Evolutionary conservation across 2,113 vertebrate genomes (phyloP).

Genomic region (Varanus komodoensis): DNA sequence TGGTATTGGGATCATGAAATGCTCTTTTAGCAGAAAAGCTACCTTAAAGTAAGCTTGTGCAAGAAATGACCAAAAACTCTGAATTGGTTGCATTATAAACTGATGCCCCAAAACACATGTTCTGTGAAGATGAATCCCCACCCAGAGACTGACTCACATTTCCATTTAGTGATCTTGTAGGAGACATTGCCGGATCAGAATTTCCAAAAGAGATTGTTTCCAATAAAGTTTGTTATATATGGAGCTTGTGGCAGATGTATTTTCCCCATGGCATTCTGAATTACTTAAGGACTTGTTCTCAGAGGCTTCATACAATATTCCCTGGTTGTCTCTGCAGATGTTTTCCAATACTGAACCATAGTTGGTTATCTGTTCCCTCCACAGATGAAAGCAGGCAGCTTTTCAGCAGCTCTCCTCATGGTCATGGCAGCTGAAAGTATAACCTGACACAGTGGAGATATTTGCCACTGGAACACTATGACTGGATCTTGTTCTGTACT

Average conservation of each 20-base stretch:
- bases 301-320: neutral
- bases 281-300: neutral
- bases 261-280: neutral
- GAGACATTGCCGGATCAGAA: neutral
- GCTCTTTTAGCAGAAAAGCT: neutral
- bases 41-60: neutral
- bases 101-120: neutral
- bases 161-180: neutral
- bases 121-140: slow-evolving; percentile 10
- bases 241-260: neutral
- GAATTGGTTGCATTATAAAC: slow-evolving; percentile 3
- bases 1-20: neutral
- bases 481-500: neutral
- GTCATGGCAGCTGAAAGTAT: neutral
- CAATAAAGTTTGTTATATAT: neutral
- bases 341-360: neutral
- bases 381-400: neutral
- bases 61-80: neutral
- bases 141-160: slow-evolving; percentile 14
- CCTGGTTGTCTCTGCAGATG: neutral
- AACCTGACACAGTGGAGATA: neutral
- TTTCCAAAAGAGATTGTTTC: slow-evolving; percentile 2
- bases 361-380: neutral
- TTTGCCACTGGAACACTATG: neutral
- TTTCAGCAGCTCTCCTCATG: neutral